Evolutionary conservation across 1,140 invertebrate genomes (phyloP).

Genomic region (Batillaria attramentaria): DNA sequence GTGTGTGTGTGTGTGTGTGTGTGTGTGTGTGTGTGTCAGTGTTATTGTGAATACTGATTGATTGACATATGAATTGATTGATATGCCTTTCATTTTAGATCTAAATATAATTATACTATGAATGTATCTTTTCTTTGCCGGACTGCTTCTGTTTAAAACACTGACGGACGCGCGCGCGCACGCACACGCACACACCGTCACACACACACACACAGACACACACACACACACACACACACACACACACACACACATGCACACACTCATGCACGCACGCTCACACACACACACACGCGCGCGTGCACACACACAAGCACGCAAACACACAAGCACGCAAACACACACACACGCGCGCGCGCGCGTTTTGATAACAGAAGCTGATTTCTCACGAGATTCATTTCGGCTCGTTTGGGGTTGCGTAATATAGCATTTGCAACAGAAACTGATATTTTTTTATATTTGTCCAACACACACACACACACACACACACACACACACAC

Average conservation of each 20-base stretch:
- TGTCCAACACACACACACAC: no score
- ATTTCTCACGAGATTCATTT: no score
- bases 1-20: conserved; percentile 2
- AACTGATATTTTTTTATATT: no score
- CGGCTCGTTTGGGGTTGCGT: no score
- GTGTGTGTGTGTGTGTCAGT: not conserved
- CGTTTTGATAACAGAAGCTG: no score
- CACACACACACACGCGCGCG: not conserved
- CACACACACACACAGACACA: not conserved
- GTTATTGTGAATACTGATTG: not conserved
- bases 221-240: no score
- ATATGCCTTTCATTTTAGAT: not conserved
- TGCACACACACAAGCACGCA: not conserved
- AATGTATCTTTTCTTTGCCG: not conserved
- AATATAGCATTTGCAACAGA: no score
- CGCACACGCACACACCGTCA: conserved; percentile 40
- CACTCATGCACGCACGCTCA: not conserved
- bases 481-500: no score
- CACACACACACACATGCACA: no score
- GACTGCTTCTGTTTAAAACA: not conserved
- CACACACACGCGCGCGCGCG: no score
- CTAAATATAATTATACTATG: not conserved
- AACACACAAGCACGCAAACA: not conserved
- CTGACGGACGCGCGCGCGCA: not conserved
- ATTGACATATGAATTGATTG: not conserved